Base-by-base conservation (phyloP, 2,888 invertebrate genomes). In the Pyrgus malvae region DNA sequence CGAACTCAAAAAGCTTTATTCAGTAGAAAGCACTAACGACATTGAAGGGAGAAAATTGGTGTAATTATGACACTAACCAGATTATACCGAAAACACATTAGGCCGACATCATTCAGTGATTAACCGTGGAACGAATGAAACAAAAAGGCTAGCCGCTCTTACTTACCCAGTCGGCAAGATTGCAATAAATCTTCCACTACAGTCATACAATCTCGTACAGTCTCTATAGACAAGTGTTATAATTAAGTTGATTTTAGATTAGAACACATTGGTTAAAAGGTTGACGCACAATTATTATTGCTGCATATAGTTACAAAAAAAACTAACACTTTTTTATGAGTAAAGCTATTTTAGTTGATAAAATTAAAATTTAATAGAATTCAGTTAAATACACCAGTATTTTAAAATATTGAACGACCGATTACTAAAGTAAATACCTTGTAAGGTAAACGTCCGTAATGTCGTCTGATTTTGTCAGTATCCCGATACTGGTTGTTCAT, bases 151-250 rank as follows among this genome's bases (percentile, higher is more conserved):
- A 66, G 61, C 72, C 75, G 73, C 76, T 76, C 79, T 83, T 77
- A 83, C 83, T 78, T 78, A 83, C 78, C 78, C 79, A 81, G 73
- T 75, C 78, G 76, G 80, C 74, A 79, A 81, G 80, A 79, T 81
- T 72, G 82, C 80, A 76, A 88, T 88, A 89, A 88, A 89, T 89
- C 88, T 87, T 76, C 69, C 72, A 68, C 68, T 69, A 71, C 76
- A 80, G 68, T 78, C 79, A 75, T 79, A 85, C 83, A 80, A 80
- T 80, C 77, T 70, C 73, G 73, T 66, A 67, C 71, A 69, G 68
- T 76, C 70, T 66, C 74, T 82, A 82, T 79, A 83, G 78, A 78
- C 83, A 81, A 83, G 82, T 81, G 83, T 85, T 88, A 87, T 87
- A 87, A 89, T 89, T 88, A 87, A 86, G 83, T 81, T 80, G 71